These are phyloP conservation scores for Callosobruchus maculatus DNA, from an alignment of 2,888 invertebrate genomes.

Conservation along the genomic window DNA sequence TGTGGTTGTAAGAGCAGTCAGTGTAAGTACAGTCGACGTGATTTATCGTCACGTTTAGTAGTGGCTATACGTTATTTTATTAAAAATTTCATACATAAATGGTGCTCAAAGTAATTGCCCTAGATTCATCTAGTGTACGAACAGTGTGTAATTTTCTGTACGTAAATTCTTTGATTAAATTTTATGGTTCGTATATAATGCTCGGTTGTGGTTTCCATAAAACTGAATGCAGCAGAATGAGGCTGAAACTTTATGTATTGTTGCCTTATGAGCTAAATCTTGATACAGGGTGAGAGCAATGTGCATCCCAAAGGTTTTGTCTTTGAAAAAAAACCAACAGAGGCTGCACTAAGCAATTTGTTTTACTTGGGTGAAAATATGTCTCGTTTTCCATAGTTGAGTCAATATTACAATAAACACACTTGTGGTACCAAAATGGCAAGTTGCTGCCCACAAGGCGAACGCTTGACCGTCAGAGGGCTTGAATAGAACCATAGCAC, in stretches of 20 bases:
- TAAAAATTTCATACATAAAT: background rate
- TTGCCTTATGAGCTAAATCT: background rate
- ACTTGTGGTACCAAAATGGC: no score
- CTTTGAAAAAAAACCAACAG: no score
- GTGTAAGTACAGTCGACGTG: no score
- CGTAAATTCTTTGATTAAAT: background rate
- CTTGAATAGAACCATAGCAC: no score
- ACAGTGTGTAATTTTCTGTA: background rate
- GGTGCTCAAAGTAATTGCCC: background rate
- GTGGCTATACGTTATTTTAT: background rate
- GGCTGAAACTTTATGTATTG: background rate
- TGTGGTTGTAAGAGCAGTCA: no score
- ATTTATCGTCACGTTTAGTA: background rate
- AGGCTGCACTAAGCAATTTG: no score
- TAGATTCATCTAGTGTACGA: background rate
- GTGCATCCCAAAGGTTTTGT: no score
- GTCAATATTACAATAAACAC: no score
- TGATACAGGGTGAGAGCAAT: background rate
- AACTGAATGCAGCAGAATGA: background rate
- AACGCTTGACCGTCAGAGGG: no score
- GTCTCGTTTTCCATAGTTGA: no score
- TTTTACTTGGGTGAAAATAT: no score
- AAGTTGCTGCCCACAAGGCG: no score
- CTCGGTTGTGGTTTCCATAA: background rate
- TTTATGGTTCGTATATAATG: background rate